Evolutionary conservation across 2,797 vertebrate species (phyloP), one percentile per base, ranked within the genome.

Genomic region (Sarcophilus harrisii): DNA sequence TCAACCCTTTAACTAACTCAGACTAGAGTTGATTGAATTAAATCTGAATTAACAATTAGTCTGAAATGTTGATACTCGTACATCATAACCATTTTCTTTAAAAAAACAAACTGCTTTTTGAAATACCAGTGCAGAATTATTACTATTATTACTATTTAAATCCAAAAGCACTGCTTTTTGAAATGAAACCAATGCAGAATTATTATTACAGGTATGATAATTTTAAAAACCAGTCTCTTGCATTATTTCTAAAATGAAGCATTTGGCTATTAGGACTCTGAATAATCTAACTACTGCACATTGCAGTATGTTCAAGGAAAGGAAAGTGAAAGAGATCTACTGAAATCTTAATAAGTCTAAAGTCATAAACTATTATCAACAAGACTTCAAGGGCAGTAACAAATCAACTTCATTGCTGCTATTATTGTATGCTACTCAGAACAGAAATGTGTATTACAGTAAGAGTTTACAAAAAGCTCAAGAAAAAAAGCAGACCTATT

Each of bases 61-160:
- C 45, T 91, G 92, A 96, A 92, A 90, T 89, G 52, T 27, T 87
- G 58, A 66, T 58, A 95, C 92, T 96, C 94, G 95, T 28, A 93
- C 58, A 93, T 90, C 59, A 93, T 59, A 93, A 90, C 90, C 24
- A 28, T 52, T 24, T 94, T 93, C 57, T 90, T 94, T 38, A 94
- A 96, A 81, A 81, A 81, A 45, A 81, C 10, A 12, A 38, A 27
- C 21, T 58, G 57, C 58, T 94, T 91, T 94, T 90, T 92, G 57
- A 97, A 95, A 92, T 93, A 95, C 96, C 92, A 96, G 95, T 95
- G 54, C 90, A 55, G 59, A 55, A 93, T 94, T 93, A 93, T 94
- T 55, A 11, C 5, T 55, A 10, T 55, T 55, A 55, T 55, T 55
- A 55, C 10, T 55, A 55, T 94, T 93, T 89, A n/a, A 29, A 58